Percentiles rank a stretch among this genome's conserved stretches.
phyloP scores from a whole-genome alignment of 2,888 invertebrate species.

The Drosophila nr. perissopoda region DNA sequence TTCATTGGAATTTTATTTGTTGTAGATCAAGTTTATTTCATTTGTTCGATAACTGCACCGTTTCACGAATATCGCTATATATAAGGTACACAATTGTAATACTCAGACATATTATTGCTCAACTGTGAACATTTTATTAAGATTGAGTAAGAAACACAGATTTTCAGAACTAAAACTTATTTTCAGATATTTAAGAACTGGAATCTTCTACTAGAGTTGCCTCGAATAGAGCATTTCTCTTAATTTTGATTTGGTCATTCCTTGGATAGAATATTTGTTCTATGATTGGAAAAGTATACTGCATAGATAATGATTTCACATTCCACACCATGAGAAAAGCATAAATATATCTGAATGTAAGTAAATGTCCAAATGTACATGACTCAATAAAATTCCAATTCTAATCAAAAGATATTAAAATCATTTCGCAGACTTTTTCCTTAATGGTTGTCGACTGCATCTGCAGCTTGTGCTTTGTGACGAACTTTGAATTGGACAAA shows the following conservation, averaged over 20 bases:
- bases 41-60: not conserved
- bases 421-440: not conserved
- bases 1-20: not conserved
- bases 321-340: not conserved
- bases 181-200: not conserved
- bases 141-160: not conserved
- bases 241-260: too few relatives aligned
- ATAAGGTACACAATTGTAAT: not conserved
- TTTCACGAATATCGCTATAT: not conserved
- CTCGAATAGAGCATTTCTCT: not conserved
- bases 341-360: not conserved
- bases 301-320: not conserved
- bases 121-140: not conserved
- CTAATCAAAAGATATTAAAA: constrained; percentile 2
- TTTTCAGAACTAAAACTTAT: not conserved
- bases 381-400: not conserved
- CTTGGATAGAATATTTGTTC: not conserved
- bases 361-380: not conserved
- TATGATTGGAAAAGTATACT: not conserved
- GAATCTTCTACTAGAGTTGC: not conserved
- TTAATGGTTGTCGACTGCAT: constrained; percentile 16
- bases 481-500: constrained; percentile 34
- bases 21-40: not conserved
- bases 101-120: not conserved
- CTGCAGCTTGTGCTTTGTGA: constrained; percentile 15